Percentiles rank a stretch among this genome's conserved stretches.
Conservation (phyloP, 2,113 vertebrate species). For the Sminthopsis crassicaudata region DNA sequence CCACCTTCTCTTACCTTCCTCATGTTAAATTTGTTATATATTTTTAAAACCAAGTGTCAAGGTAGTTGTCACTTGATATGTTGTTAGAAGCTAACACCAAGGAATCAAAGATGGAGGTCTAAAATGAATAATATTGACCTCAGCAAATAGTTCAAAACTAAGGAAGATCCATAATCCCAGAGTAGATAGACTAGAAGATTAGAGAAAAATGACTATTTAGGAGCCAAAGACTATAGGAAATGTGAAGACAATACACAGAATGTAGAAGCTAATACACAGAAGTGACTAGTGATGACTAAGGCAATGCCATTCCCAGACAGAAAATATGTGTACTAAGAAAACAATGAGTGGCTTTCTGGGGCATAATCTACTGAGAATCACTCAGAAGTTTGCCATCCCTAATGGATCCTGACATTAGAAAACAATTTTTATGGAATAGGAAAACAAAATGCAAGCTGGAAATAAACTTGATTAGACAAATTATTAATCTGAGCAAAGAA, state of each 20-base stretch:
- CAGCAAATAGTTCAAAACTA: slow-evolving; percentile 17
- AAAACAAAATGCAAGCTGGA: not conserved
- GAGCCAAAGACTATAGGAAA: not conserved
- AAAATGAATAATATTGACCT: slow-evolving; percentile 78
- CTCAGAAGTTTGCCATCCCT: not conserved
- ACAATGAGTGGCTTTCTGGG: not conserved
- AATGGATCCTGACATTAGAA: not conserved
- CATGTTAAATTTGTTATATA: not conserved
- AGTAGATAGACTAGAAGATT: not conserved
- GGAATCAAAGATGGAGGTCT: not conserved
- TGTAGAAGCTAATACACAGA: not conserved
- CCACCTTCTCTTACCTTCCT: not conserved
- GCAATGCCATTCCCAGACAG: not conserved
- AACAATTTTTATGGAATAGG: not conserved
- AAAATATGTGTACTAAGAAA: not conserved
- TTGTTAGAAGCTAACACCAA: not conserved
- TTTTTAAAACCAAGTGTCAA: not conserved
- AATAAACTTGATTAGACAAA: not conserved
- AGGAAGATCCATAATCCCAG: not conserved
- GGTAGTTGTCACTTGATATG: not conserved
- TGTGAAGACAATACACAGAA: not conserved
- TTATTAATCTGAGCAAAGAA: not conserved
- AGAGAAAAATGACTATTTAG: not conserved
- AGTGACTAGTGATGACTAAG: not conserved
- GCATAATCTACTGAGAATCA: not conserved